Conservation (phyloP, 2,797 vertebrate genomes). For the Otolemur crassicaudatus region DNA sequence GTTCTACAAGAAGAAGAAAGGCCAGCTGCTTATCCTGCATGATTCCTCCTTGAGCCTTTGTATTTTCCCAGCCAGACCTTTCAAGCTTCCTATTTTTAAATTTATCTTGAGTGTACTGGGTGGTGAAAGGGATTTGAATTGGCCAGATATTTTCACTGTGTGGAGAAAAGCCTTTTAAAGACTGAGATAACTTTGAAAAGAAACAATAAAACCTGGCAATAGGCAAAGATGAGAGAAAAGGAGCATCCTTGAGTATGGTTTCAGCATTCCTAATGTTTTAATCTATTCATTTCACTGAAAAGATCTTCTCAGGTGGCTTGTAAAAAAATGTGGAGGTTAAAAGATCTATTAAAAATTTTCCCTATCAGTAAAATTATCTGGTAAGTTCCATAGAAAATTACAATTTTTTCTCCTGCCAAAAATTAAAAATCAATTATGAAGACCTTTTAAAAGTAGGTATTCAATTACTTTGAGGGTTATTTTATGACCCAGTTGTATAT, state of each 20-base stretch:
- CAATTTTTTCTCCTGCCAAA: not conserved
- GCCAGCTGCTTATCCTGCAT: slow-evolving; percentile 54
- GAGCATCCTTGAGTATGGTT: not conserved
- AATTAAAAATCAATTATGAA: not conserved
- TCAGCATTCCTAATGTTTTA: not conserved
- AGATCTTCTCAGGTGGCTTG: not conserved
- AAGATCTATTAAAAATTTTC: not conserved
- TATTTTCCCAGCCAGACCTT: slow-evolving; percentile 54
- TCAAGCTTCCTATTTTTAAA: slow-evolving; percentile 62
- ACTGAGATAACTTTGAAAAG: slow-evolving; percentile 2
- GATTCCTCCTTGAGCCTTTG: slow-evolving; percentile 63
- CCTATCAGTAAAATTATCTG: slow-evolving; percentile 1
- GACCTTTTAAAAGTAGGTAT: not conserved
- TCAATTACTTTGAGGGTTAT: not conserved
- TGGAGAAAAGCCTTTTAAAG: slow-evolving; percentile 48
- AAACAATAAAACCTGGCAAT: not conserved
- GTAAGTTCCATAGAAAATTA: not conserved
- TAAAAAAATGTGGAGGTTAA: not conserved
- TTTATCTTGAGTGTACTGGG: not conserved
- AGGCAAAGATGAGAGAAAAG: not conserved
- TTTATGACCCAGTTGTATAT: not conserved
- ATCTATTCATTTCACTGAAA: not conserved
- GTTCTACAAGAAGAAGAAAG: slow-evolving; percentile 53
- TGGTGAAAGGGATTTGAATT: slow-evolving; percentile 21
- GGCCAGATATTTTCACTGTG: slow-evolving; percentile 28